Percentiles rank a stretch among this genome's conserved stretches.
Conservation (phyloP, 2,113 vertebrate genomes). For the Vombatus ursinus region DNA sequence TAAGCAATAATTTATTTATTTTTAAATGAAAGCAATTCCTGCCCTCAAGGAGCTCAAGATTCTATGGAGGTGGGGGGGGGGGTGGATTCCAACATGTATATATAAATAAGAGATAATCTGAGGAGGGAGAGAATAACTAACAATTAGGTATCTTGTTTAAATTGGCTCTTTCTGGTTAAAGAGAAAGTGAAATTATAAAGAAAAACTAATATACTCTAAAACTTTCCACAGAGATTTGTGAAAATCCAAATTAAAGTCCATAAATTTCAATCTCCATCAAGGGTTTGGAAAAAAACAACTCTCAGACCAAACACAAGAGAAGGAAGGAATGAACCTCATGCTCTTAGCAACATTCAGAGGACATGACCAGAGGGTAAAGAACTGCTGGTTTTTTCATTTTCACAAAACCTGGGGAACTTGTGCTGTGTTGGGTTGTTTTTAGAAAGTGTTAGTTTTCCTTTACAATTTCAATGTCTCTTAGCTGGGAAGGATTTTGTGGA, state of each 20-base stretch:
- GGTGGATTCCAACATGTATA: neutral
- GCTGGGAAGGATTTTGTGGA: neutral
- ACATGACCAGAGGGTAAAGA: neutral
- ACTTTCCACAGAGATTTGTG: neutral
- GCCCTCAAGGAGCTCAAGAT: neutral
- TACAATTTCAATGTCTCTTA: neutral
- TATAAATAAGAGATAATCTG: neutral
- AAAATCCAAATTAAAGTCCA: neutral
- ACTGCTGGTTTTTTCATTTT: neutral
- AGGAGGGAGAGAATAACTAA: neutral
- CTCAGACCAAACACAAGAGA: neutral
- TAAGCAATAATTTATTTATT: neutral
- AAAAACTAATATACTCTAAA: neutral
- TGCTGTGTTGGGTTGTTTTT: neutral
- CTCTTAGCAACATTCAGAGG: neutral
- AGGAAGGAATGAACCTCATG: neutral
- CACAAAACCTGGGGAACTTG: neutral
- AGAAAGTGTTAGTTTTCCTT: neutral
- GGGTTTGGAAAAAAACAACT: slow-evolving; percentile 5
- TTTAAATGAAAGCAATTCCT: neutral
- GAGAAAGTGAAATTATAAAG: slow-evolving; percentile 6
- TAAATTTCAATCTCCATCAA: neutral
- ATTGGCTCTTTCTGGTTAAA: neutral
- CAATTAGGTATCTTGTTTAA: neutral
- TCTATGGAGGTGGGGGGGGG: neutral